A percentile compares a stretch with the other conserved stretches of the same genome.
Evolutionary conservation across 1,140 invertebrate species (phyloP).

Genomic region (Hyles vespertilio): DNA sequence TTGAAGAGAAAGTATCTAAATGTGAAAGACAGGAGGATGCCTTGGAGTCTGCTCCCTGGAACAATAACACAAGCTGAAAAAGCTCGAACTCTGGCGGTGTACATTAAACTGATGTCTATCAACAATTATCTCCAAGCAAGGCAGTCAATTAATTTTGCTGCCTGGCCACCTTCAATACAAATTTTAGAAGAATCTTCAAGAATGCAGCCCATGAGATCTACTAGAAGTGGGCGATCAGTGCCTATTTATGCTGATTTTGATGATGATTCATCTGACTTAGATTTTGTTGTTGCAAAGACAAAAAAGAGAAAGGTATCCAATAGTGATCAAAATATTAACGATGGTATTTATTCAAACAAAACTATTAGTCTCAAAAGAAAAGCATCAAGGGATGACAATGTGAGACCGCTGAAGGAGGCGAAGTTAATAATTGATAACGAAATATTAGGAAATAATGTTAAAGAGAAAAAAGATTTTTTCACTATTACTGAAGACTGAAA

Average conservation of each 20-base stretch:
- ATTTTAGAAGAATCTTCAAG: conserved; percentile 58
- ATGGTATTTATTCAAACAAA: conserved; percentile 49
- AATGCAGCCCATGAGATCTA: conserved; percentile 53
- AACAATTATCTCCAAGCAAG: conserved; percentile 59
- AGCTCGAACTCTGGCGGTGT: conserved; percentile 57
- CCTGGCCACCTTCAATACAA: conserved; percentile 59
- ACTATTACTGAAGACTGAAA: conserved; percentile 47
- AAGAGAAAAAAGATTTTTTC: conserved; percentile 33
- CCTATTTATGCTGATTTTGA: conserved; percentile 63
- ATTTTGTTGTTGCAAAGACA: conserved; percentile 54
- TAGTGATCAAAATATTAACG: conserved; percentile 41
- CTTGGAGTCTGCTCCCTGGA: conserved; percentile 67
- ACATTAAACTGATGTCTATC: conserved; percentile 64
- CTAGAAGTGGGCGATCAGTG: conserved; percentile 62
- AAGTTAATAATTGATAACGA: conserved; percentile 39
- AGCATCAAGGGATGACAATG: conserved; percentile 50
- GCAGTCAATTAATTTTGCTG: conserved; percentile 45
- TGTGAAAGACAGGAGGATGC: conserved; percentile 66
- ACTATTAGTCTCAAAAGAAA: conserved; percentile 58
- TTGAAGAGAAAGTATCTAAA: conserved; percentile 64
- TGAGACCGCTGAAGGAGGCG: conserved; percentile 48
- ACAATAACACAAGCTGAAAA: conserved; percentile 52
- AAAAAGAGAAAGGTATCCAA: conserved; percentile 59
- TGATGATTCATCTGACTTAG: conserved; percentile 67
- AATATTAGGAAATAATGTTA: conserved; percentile 24